A percentile compares a stretch with the other conserved stretches of the same genome.
These are phyloP conservation scores for Oncorhynchus masou DNA, from an alignment of 2,113 vertebrate species.

Conservation along the genomic window DNA sequence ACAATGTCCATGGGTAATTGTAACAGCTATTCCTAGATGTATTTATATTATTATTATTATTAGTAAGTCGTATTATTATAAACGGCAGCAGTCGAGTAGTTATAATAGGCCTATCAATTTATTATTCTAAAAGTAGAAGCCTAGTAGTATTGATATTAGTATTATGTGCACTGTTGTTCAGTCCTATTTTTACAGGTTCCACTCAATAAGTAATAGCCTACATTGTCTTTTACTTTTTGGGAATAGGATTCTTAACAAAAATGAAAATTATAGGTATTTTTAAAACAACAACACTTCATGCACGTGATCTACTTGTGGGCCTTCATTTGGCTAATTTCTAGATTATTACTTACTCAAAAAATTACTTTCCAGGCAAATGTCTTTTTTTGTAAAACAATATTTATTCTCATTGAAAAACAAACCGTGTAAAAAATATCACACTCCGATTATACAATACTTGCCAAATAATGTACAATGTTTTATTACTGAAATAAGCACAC, in stretches of 20 bases:
- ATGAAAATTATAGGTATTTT: background rate
- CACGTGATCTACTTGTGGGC: background rate
- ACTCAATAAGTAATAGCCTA: no score
- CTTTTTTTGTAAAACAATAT: slow-evolving; percentile 69
- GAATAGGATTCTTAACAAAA: background rate
- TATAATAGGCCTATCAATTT: no score
- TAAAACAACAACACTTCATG: background rate
- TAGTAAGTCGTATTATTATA: no score
- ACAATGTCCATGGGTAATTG: no score
- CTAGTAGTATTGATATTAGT: no score
- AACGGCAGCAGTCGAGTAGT: no score
- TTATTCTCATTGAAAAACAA: slow-evolving; percentile 84
- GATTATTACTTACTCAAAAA: slow-evolving; percentile 33
- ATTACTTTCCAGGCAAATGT: slow-evolving; percentile 57
- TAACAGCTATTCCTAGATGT: no score
- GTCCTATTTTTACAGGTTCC: no score
- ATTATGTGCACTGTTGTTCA: no score
- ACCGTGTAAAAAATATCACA: slow-evolving; percentile 83
- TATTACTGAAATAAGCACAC: slow-evolving; percentile 87
- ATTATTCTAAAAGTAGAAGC: no score
- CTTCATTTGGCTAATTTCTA: background rate
- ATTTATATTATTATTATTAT: no score
- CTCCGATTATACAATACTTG: slow-evolving; percentile 84
- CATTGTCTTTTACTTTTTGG: no score
- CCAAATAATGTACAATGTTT: slow-evolving; percentile 90